These are phyloP conservation scores for Gallinago jamesoni DNA, from an alignment of 2,113 vertebrate species.

Conservation along the genomic window DNA sequence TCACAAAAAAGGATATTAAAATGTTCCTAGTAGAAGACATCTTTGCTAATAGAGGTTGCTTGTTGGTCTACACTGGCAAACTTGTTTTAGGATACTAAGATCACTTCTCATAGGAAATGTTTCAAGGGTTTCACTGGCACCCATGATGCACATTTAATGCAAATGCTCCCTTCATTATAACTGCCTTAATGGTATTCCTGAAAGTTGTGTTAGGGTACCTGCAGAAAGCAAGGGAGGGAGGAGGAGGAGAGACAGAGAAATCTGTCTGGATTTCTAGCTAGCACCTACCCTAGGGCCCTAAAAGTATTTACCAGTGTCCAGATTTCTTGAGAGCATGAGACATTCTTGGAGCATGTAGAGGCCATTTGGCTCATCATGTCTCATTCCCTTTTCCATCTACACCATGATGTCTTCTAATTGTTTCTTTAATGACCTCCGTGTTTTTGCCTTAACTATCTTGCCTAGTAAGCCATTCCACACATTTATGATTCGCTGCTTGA, in stretches of 20 bases:
- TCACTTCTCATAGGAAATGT: neutral
- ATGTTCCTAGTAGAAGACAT: neutral
- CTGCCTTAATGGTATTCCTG: neutral
- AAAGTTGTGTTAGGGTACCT: neutral
- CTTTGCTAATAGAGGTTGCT: neutral
- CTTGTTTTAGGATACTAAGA: neutral
- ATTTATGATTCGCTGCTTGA: constrained; percentile 71
- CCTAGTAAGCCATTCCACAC: constrained; percentile 73
- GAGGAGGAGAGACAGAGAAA: neutral
- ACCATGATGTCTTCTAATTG: constrained; percentile 64
- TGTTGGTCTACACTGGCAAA: neutral
- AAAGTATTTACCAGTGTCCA: neutral
- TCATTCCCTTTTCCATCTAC: constrained; percentile 42
- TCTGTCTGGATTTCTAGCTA: neutral
- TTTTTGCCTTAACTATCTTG: constrained; percentile 70
- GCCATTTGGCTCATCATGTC: constrained; percentile 12
- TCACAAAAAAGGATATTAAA: neutral
- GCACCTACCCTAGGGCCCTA: neutral
- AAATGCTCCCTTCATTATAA: neutral
- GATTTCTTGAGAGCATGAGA: constrained; percentile 12
- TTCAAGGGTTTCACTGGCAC: neutral
- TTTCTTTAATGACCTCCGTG: constrained; percentile 67
- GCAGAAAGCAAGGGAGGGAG: neutral
- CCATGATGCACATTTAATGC: neutral
- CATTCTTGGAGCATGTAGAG: neutral